Evolutionary conservation across 2,113 vertebrate species (phyloP).

Genomic region (Ranitomeya variabilis): DNA sequence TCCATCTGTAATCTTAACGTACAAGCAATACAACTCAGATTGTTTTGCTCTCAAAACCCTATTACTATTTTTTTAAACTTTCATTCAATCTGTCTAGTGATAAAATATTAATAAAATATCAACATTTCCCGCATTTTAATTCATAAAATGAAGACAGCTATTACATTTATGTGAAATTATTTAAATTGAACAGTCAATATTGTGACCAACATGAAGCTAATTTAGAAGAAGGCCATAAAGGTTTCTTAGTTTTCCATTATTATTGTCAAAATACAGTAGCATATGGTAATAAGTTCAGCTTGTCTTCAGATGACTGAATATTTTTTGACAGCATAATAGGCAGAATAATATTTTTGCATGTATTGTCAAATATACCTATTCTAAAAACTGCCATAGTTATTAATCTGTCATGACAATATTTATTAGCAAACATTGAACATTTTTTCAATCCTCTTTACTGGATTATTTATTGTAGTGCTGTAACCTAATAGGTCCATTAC

Average conservation of each 20-base stretch:
- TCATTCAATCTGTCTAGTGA: conserved; percentile 23
- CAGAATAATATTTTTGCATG: not conserved
- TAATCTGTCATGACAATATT: conserved; percentile 1
- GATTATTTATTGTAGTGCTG: conserved; percentile 1
- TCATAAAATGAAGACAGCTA: not conserved
- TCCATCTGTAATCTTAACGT: conserved; percentile 49
- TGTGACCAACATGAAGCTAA: not conserved
- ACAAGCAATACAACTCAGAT: conserved; percentile 33
- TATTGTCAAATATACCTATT: not conserved
- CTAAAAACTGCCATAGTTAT: not conserved
- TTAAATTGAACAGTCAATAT: not conserved
- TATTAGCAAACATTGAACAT: not conserved
- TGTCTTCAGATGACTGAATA: not conserved
- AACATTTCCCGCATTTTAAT: conserved; percentile 15
- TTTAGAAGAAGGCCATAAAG: not conserved
- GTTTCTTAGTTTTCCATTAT: not conserved
- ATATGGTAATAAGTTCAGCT: not conserved
- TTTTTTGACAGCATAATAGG: not conserved
- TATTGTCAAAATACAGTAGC: not conserved
- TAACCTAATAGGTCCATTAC: conserved; percentile 33
- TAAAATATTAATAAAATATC: conserved; percentile 29
- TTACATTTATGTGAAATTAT: not conserved
- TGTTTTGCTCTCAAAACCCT: conserved; percentile 36
- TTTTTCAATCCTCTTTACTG: not conserved
- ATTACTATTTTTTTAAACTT: not conserved